Conservation (phyloP, 2,797 vertebrate genomes). For the Danio kyathit region DNA sequence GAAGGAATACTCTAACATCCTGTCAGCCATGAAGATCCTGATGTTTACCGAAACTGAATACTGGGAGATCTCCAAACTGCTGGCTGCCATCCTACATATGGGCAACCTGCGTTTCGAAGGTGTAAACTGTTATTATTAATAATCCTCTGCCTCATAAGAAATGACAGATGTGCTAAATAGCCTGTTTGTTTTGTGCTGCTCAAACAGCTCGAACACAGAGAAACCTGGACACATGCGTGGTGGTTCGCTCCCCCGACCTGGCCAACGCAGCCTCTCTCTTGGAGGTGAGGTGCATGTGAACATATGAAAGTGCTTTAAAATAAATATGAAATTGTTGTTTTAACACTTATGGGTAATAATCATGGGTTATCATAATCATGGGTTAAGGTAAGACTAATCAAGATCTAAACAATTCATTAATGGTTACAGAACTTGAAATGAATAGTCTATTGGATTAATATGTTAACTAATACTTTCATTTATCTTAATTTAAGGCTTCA, state of each 20-base stretch:
- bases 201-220: slow-evolving; percentile 88
- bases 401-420: too few relatives aligned
- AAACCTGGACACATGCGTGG: slow-evolving; percentile 93
- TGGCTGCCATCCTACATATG: slow-evolving; percentile 94
- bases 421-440: too few relatives aligned
- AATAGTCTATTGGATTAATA: too few relatives aligned
- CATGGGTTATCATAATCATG: too few relatives aligned
- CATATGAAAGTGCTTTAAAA: neutral
- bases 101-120: slow-evolving; percentile 96
- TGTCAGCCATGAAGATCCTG: slow-evolving; percentile 95
- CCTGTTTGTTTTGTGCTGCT: neutral
- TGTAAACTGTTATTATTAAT: slow-evolving; percentile 57
- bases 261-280: slow-evolving; percentile 86
- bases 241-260: slow-evolving; percentile 87
- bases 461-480: too few relatives aligned
- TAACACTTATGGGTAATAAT: too few relatives aligned
- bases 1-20: slow-evolving; percentile 96
- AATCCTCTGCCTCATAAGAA: neutral
- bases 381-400: too few relatives aligned
- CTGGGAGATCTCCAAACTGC: slow-evolving; percentile 95
- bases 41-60: slow-evolving; percentile 98
- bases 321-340: too few relatives aligned
- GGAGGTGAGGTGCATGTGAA: slow-evolving; percentile 79
- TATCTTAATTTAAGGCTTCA: too few relatives aligned
- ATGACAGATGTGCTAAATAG: neutral